Evolutionary conservation across 2,113 vertebrate genomes (phyloP), one percentile per base, ranked within the genome.

Genomic region (Gadus chalcogrammus): DNA sequence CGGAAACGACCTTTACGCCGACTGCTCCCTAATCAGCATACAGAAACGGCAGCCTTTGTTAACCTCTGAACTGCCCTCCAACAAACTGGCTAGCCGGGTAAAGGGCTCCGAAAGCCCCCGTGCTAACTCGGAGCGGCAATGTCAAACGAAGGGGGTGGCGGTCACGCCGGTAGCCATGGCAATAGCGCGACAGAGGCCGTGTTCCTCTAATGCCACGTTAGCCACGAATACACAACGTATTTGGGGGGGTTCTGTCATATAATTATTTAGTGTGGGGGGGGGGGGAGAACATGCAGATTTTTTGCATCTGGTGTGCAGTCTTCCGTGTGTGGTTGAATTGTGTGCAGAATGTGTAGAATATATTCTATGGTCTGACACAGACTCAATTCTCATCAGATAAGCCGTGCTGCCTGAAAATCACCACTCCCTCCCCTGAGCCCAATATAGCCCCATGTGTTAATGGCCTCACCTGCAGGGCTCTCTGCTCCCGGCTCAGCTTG

Each of bases 401-500:
- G 31, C 31, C 31, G 31, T 35, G 31, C 42, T 48, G 42, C 42
- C 42, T 48, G 42, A 48, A 48, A 48, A 12, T 48, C 1, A 48
- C 42, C 42, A 9, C 9, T 48, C 42, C 42, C 42, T 11, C 42
- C 42, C 42, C 9, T 13, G 12, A 13, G 42, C 42, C 42, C 42
- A 48, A 48, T 48, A 48, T 31, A 79, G 24, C 65, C 55, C 67
- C 20, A 63, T 55, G 60, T 69, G 66, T 48, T 73, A 69, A 69
- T 62, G 67, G 70, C 53, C 97, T 98, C 95, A 99, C 97, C 95
- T 99, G 97, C 81, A 99, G 79, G 0, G 97, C 97, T 71, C 97
- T 93, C 91, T 99, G 97, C 87, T 99, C 97, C 64, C 97, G 93
- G 90, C 97, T 97, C 80, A 99, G 93, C 89, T 99, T 96, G 91